Evolutionary conservation across 2,888 invertebrate genomes (phyloP).

Genomic region (Macaria notata): DNA sequence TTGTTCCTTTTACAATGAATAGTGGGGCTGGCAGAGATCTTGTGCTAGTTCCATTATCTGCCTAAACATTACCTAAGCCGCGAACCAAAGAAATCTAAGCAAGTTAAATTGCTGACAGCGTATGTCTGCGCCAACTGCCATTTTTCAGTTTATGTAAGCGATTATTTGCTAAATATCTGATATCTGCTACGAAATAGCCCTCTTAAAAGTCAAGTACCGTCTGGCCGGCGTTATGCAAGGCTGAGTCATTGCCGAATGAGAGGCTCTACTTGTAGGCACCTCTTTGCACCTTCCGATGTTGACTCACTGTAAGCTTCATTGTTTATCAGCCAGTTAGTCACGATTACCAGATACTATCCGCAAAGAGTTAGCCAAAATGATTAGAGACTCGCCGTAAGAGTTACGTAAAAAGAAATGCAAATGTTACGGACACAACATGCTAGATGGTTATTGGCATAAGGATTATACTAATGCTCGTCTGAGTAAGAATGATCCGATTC

Average conservation of each 20-base stretch:
- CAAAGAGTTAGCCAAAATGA: constrained; percentile 30
- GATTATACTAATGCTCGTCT: constrained; percentile 26
- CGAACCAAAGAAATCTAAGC: constrained; percentile 20
- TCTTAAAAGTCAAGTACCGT: constrained; percentile 44
- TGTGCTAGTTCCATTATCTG: constrained; percentile 11
- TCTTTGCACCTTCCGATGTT: constrained; percentile 29
- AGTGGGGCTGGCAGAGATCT: constrained; percentile 6
- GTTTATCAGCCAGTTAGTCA: constrained; percentile 32
- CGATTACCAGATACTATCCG: constrained; percentile 24
- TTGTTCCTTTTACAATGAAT: constrained; percentile 18
- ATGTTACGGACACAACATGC: constrained; percentile 50
- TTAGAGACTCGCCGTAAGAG: constrained; percentile 38
- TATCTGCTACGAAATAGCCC: constrained; percentile 44
- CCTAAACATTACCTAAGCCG: constrained; percentile 18
- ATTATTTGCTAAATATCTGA: constrained; percentile 45
- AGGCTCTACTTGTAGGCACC: constrained; percentile 33
- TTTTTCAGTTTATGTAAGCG: constrained; percentile 44
- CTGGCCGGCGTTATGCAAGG: constrained; percentile 52
- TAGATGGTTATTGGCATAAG: constrained; percentile 34
- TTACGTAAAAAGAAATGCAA: constrained; percentile 56
- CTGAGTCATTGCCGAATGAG: constrained; percentile 53
- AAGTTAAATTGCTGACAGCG: constrained; percentile 21
- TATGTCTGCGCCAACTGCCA: constrained; percentile 28
- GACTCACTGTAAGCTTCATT: constrained; percentile 33
- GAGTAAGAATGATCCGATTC: constrained; percentile 36